A percentile compares a stretch with the other conserved stretches of the same genome.
phyloP scores from a whole-genome alignment of 2,888 invertebrate genomes.

The Coecobrya sp. region DNA sequence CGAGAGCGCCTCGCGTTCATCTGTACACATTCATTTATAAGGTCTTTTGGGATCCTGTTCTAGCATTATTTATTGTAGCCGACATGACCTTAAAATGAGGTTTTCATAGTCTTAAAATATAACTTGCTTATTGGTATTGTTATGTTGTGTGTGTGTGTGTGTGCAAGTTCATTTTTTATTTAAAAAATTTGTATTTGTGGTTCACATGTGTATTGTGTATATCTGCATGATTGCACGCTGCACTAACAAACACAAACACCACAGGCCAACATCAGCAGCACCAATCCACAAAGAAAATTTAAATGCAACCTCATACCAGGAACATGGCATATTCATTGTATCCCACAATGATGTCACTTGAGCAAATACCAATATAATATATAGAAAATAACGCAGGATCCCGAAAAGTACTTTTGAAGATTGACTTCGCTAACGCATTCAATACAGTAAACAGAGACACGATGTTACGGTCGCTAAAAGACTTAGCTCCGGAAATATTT shows the following conservation, averaged over 20 bases:
- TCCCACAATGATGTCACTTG: neutral
- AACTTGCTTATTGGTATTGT: neutral
- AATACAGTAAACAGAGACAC: conserved; percentile 34
- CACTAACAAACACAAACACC: no score
- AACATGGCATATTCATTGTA: no score
- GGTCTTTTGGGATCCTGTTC: neutral
- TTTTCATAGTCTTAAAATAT: neutral
- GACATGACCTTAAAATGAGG: conserved; percentile 2
- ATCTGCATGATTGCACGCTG: no score
- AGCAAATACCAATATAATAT: no score
- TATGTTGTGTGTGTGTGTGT: neutral
- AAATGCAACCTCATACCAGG: no score
- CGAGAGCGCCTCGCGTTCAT: neutral
- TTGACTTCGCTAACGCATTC: conserved; percentile 75
- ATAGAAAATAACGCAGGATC: no score
- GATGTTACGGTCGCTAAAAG: neutral
- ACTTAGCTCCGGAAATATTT: neutral
- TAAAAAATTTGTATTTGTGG: neutral
- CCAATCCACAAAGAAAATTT: no score
- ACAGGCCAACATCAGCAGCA: no score
- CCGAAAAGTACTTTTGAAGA: no score
- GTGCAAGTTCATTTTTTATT: neutral
- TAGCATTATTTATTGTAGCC: neutral
- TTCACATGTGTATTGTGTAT: neutral
- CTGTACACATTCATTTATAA: neutral